Percentiles rank a stretch among this genome's conserved stretches.
Conservation (phyloP, 2,113 vertebrate species). For the Oncorhynchus kisutch region DNA sequence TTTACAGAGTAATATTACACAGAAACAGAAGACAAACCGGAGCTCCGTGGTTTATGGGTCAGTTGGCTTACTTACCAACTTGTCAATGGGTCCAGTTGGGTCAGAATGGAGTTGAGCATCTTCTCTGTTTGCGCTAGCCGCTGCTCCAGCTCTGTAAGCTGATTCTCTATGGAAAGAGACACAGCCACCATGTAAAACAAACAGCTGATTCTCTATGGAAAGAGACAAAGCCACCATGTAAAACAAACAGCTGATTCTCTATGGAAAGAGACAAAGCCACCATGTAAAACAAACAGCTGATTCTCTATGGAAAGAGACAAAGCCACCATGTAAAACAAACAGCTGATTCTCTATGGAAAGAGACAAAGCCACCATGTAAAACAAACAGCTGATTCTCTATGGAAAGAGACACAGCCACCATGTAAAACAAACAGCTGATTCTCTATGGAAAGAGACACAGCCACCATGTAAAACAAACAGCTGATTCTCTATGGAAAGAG, state of each 20-base stretch:
- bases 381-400: no score
- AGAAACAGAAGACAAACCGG: not conserved
- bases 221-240: no score
- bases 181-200: not conserved
- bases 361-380: not conserved
- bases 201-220: conserved; percentile 79
- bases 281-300: conserved; percentile 68
- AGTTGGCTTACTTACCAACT: conserved; percentile 77
- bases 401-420: no score
- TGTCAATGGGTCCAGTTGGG: conserved; percentile 87
- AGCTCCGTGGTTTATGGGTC: no score
- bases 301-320: conserved; percentile 66
- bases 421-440: no score
- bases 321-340: conserved; percentile 3
- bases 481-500: no score
- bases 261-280: not conserved
- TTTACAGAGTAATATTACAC: not conserved
- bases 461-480: no score
- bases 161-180: conserved; percentile 73
- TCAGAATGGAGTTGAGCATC: conserved; percentile 90
- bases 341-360: conserved; percentile 79
- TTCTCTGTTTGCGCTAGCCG: conserved; percentile 85
- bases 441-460: no score
- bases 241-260: no score
- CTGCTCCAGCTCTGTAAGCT: conserved; percentile 85